Evolutionary conservation across 2,888 invertebrate species (phyloP), one percentile per base, ranked within the genome.

Genomic region (Auanema sp.): DNA sequence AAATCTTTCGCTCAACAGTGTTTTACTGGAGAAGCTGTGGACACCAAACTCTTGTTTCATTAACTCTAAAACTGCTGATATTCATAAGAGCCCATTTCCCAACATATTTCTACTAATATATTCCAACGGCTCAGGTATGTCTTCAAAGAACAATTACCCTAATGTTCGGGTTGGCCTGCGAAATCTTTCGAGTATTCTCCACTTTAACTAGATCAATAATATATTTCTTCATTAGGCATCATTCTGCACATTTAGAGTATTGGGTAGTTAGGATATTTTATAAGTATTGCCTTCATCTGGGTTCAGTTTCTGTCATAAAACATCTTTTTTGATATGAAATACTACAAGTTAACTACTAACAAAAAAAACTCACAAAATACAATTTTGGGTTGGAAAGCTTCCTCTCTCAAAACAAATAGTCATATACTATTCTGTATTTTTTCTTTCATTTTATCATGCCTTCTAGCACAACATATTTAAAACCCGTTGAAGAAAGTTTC

Each of bases 61-160:
- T 75, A 82, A 83, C 66, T 82, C 81, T 18, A 83, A 83, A 57
- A 83, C 82, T 14, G 83, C 83, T 42, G 78, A 79, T 44, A 82
- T 83, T 53, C 83, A 83, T 72, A 72, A 78, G 21, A 75, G 75
- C n/a, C 83, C 83, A 1, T 83, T 83, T 64, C 79, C 79, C 33
- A 83, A 83, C 64, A 79, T 83, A 8, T 83, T 83, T 65, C 66
- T 83, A 41, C 76, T 83, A 65, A 81, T 83, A 54, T 83, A 83
- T 59, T 79, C 82, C 25, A 83, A 83, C 64, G 83, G 83, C 33
- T 78, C 79, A 57, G 79, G 80, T 80, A 24, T 25, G 67, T 60
- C 54, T 49, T n/a, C n/a, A n/a, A n/a, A n/a, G n/a, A n/a, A 33
- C 8, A 33, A 33, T 33, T 33, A 33, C 4, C 33, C 8, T 33